Evolutionary conservation across 2,888 invertebrate genomes (phyloP), one percentile per base, ranked within the genome.

Genomic region (Apotomis turbidana): DNA sequence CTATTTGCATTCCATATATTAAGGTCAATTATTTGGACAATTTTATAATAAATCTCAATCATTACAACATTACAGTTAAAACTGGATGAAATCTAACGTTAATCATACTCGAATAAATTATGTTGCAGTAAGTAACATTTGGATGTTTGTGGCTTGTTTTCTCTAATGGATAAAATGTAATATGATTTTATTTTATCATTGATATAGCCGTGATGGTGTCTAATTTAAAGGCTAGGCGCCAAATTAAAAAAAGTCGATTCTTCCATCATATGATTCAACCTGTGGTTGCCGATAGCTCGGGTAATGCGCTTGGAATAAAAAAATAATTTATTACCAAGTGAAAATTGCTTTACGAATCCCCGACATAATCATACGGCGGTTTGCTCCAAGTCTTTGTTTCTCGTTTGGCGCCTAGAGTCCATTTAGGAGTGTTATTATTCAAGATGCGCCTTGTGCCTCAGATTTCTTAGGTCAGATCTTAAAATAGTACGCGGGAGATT

Each of bases 311-410:
- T 75, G 73, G 57, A 13, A 66, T 66, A 66, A 66, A 64, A 64
- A 66, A 66, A 66, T 66, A 66, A 55, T 66, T 66, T 66, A 64
- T 64, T 55, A 66, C 46, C 79, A 84, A 84, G 87, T 89, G 87
- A 87, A 90, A 89, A 90, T 89, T 89, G 85, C 87, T 80, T 41
- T 83, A 81, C 80, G 77, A 81, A 85, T 84, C 73, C 74, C 73
- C 78, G 76, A 2, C n/a, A 59, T 68, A 72, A 72, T 72, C 36
- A 68, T 68, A 59, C 38, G 72, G 63, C 58, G 54, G 70, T 13
- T 61, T 61, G 46, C 44, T 13, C 60, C 13, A 41, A 12, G 38
- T 27, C 41, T 67, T 68, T 66, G 54, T 66, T 66, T 55, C 52
- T 54, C 57, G 36, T 12, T 66, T 70, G 36, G 52, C 52, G 52